phyloP scores from a whole-genome alignment of 2,797 vertebrate genomes.

The Pteropus rufus region DNA sequence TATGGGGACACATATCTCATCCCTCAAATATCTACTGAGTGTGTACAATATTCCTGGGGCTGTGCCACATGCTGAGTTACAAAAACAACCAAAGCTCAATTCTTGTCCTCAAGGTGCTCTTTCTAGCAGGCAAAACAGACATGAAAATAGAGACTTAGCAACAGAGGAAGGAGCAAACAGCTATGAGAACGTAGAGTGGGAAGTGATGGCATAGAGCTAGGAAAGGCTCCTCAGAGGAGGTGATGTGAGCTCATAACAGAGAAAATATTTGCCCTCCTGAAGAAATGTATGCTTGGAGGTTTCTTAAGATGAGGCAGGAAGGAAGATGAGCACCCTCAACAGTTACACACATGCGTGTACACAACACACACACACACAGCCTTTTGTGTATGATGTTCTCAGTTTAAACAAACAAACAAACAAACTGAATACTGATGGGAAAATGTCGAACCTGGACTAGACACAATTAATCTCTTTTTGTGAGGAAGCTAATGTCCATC shows the following conservation, averaged over 20 bases:
- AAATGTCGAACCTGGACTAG: background rate
- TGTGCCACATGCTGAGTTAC: background rate
- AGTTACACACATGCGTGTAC: background rate
- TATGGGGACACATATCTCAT: constrained; percentile 10
- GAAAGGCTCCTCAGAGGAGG: background rate
- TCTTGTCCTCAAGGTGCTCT: constrained; percentile 12
- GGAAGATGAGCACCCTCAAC: background rate
- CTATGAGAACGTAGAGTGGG: background rate
- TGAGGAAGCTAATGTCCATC: background rate
- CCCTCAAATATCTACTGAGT: constrained; percentile 52
- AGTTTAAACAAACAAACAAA: background rate
- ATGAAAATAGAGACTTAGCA: background rate
- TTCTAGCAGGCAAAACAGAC: background rate
- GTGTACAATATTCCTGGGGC: background rate
- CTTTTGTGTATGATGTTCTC: background rate
- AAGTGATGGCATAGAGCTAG: background rate
- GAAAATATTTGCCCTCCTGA: background rate
- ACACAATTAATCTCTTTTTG: background rate
- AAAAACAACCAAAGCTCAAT: background rate
- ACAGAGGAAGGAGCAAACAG: background rate
- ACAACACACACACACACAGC: background rate
- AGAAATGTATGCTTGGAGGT: background rate
- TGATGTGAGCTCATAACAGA: background rate
- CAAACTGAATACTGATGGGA: background rate
- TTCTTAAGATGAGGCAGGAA: background rate